Evolutionary conservation across 2,888 invertebrate genomes (phyloP).

Genomic region (Lamellibrachia columna): DNA sequence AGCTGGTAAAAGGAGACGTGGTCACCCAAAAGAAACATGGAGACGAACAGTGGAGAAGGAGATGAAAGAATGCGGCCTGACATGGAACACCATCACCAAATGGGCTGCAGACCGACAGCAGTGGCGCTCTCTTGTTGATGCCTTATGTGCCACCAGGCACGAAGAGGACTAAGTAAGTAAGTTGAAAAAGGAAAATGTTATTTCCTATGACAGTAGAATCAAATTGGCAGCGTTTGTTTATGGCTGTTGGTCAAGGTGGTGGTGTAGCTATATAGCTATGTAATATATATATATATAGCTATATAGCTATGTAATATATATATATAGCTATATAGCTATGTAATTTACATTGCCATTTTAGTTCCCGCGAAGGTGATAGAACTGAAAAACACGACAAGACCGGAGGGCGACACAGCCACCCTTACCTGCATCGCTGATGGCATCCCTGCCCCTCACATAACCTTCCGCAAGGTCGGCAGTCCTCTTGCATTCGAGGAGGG

Average conservation of each 20-base stretch:
- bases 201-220: neutral
- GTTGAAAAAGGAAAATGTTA: no score
- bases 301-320: neutral
- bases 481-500: constrained; percentile 30
- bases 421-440: constrained; percentile 41
- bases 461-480: constrained; percentile 40
- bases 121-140: no score
- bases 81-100: no score
- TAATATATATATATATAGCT: neutral
- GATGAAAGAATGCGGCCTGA: no score
- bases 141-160: no score
- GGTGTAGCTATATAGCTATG: neutral
- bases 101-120: no score
- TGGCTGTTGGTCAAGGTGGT: neutral
- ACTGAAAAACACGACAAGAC: constrained; percentile 26
- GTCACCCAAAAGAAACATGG: no score
- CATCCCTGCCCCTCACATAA: constrained; percentile 42
- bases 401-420: constrained; percentile 18
- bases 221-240: neutral
- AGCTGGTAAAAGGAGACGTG: no score
- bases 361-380: constrained; percentile 30
- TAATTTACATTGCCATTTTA: constrained; percentile 16
- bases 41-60: no score
- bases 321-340: neutral
- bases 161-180: no score